A percentile compares a stretch with the other conserved stretches of the same genome.
Conservation (phyloP, 2,797 vertebrate species). For the Hypotaenidia okinawae region DNA sequence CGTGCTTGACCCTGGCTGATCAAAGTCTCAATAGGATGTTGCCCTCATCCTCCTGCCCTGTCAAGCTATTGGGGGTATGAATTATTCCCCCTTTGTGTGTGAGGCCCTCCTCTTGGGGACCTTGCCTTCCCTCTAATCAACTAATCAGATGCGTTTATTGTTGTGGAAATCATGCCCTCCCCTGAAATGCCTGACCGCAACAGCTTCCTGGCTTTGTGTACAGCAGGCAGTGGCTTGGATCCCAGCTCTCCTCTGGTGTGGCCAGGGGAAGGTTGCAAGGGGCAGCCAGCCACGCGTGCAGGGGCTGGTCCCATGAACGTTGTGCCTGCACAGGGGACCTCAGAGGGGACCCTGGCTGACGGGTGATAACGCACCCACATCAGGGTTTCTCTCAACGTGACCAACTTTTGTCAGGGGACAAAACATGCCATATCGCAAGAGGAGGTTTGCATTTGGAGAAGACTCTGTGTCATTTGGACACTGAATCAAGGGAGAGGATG, state of each 20-base stretch:
- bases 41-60: conserved; percentile 13
- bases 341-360: neutral
- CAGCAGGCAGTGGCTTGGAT: neutral
- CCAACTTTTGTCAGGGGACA: neutral
- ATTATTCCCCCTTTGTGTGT: conserved; percentile 26
- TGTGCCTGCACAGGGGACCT: neutral
- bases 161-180: conserved; percentile 30
- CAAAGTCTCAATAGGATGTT: conserved; percentile 38
- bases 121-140: neutral
- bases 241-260: neutral
- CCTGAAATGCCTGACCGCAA: conserved; percentile 27
- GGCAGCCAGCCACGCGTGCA: accelerated
- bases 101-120: conserved; percentile 30
- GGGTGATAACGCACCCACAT: neutral
- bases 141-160: conserved; percentile 44
- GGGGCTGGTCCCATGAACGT: neutral
- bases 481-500: neutral
- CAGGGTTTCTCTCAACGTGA: neutral
- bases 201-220: conserved; percentile 37
- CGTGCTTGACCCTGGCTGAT: conserved; percentile 48
- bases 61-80: neutral
- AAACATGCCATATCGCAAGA: neutral
- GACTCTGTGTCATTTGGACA: neutral
- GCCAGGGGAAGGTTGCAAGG: accelerated
- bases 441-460: neutral